Evolutionary conservation across 2,888 invertebrate species (phyloP).

Genomic region (Flexamia atlantica): DNA sequence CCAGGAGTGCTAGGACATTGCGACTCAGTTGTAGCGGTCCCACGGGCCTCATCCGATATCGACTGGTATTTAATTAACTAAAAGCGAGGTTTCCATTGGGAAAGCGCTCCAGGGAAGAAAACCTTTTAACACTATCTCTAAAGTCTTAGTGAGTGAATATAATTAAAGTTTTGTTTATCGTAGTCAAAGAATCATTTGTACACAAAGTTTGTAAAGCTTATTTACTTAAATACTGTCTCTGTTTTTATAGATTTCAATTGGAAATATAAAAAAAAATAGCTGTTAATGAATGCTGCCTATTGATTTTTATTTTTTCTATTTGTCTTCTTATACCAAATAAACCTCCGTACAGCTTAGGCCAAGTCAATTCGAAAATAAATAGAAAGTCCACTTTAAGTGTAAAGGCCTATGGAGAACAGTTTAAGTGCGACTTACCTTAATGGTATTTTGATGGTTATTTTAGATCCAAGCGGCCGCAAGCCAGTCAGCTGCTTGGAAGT

Average conservation of each 20-base stretch:
- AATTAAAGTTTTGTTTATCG: too few relatives aligned
- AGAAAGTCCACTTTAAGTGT: background rate
- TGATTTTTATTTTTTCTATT: background rate
- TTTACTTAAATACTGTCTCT: too few relatives aligned
- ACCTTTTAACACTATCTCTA: background rate
- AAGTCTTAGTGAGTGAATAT: too few relatives aligned
- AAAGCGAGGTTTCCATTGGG: background rate
- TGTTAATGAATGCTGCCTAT: background rate
- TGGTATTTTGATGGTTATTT: conserved; percentile 17
- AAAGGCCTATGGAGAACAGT: background rate
- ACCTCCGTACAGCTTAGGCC: background rate
- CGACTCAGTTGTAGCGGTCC: background rate
- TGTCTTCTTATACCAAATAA: background rate
- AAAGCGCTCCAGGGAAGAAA: background rate
- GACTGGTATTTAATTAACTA: background rate
- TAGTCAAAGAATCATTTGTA: too few relatives aligned
- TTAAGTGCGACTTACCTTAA: conserved; percentile 20
- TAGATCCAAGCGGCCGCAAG: background rate
- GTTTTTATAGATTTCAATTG: too few relatives aligned
- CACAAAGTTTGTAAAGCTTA: too few relatives aligned
- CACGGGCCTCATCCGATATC: background rate
- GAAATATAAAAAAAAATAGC: too few relatives aligned
- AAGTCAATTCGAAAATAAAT: too few relatives aligned
- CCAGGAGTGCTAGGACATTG: too few relatives aligned
- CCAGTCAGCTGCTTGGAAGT: conserved; percentile 2